Base-by-base conservation (phyloP, 2,888 invertebrate genomes). In the Cantharis lateralis region DNA sequence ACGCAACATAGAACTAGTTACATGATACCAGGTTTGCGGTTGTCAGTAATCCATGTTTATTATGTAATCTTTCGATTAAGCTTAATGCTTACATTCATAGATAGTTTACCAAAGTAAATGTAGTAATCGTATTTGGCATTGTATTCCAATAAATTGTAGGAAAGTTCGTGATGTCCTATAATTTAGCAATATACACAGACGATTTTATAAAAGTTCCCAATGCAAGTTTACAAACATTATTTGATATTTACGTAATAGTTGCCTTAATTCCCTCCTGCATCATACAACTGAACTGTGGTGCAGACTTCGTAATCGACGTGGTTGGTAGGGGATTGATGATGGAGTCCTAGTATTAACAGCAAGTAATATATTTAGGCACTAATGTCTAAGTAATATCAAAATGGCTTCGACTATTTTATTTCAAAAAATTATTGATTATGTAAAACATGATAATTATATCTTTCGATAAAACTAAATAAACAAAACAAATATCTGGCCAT, bases 401-500 rank as follows among this genome's bases (percentile, higher is more conserved):
- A n/a, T 48, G 48, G 5, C n/a, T 11, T 11, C 3, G 11, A 26
- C 13, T 13, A 13, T 32, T 32, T 13, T 4, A 32, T n/a, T 32
- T 32, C 13, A 32, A 32, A 32, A 4, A n/a, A 13, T 1, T 5
- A 32, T 32, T 32, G 32, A 32, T 24, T 24, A 24, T 32, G 13
- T n/a, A 13, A 32, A 32, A 13, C 13, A 32, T 1, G n/a, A n/a
- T 32, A 32, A 48, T 11, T 11, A 10, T 48, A 48, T 48, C 24
- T 28, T 15, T 28, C 62, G 11, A 15, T 70, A 70, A 70, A 70
- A 61, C 9, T 70, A 24, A 70, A 48, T 70, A 28, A 70, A 70
- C 70, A 20, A 10, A 16, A 64, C 64, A 64, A 20, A 64, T 20
- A 64, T 11, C 9, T 71, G 72, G 68, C 77, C 76, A 78, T 74